Evolutionary conservation across 2,888 invertebrate genomes (phyloP), one percentile per base, ranked within the genome.

Genomic region (Aplocera efformata): DNA sequence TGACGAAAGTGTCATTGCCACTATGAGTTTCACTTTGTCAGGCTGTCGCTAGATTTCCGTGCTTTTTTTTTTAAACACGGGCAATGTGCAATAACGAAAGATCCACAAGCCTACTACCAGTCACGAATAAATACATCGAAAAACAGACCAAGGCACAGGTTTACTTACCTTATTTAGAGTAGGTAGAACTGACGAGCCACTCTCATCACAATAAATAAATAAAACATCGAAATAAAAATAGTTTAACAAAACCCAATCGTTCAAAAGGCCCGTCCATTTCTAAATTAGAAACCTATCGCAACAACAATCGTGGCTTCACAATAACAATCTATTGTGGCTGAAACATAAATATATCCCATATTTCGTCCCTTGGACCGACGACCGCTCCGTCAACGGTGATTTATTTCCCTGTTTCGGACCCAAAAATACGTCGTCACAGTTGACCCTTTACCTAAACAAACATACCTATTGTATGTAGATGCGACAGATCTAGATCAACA

Each of bases 401-500:
- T 56, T 56, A 53, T 53, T 53, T 49, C 45, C 37, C 46, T 44
- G 50, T 52, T 48, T 52, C 55, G 52, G 25, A n/a, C 26, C 50
- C 48, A 52, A 56, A 56, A 56, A 56, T 56, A 51, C 47, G 50
- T 54, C 51, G 48, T 37, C 49, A 38, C 50, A 41, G 50, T 44
- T 50, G 53, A 49, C 55, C 55, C 53, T 53, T 53, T 49, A 52
- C 63, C 63, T 63, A 62, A 56, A 62, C 57, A 63, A 65, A 67
- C 63, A 53, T 40, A 39, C 43, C 54, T 52, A 50, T 51, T 48
- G 48, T 46, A 44, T 42, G 41, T 47, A 32, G 49, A 60, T 57
- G 53, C 53, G 71, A 72, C 76, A 79, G 76, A 80, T 79, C 77
- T 67, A 71, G 78, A 84, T 83, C 74, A 77, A 74, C 77, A 67